Conservation (phyloP, 1,140 invertebrate species). For the Dinoponera quadriceps region DNA sequence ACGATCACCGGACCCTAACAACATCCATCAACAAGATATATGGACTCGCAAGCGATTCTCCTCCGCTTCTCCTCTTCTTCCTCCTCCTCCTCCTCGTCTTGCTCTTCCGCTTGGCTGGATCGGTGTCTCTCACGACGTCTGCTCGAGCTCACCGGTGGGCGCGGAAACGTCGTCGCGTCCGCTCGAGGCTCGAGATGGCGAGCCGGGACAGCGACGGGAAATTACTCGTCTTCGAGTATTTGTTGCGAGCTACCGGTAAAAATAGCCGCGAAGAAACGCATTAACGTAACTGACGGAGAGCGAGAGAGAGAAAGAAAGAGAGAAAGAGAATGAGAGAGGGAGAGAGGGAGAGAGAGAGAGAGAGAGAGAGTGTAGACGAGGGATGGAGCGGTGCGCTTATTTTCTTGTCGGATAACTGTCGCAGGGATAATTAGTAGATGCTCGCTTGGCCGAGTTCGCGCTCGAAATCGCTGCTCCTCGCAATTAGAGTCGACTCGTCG, state of each 20-base stretch:
- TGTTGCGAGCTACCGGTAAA: slow-evolving; percentile 38
- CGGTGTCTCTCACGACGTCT: slow-evolving; percentile 26
- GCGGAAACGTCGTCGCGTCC: slow-evolving; percentile 44
- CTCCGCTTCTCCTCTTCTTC: slow-evolving; percentile 18
- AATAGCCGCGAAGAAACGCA: slow-evolving; percentile 67
- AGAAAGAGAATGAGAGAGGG: not conserved
- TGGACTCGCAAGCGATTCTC: slow-evolving; percentile 62
- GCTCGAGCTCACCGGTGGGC: slow-evolving; percentile 17
- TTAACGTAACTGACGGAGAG: slow-evolving; percentile 47
- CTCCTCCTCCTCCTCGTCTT: too few relatives aligned
- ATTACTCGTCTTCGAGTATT: slow-evolving; percentile 58
- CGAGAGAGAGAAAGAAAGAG: not conserved
- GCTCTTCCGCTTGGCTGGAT: not conserved
- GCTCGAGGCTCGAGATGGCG: not conserved
- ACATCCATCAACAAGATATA: slow-evolving; percentile 76
- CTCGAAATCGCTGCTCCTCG: slow-evolving; percentile 53
- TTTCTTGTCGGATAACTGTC: slow-evolving; percentile 61
- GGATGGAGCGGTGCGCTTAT: slow-evolving; percentile 22
- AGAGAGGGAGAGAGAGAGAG: not conserved
- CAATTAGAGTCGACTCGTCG: slow-evolving; percentile 57
- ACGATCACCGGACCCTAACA: slow-evolving; percentile 66
- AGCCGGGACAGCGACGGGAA: slow-evolving; percentile 52
- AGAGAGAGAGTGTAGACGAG: not conserved
- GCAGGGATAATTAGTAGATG: slow-evolving; percentile 60
- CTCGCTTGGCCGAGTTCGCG: slow-evolving; percentile 23